Conservation (phyloP, 1,140 invertebrate species). For the Rhizoglyphus robini region DNA sequence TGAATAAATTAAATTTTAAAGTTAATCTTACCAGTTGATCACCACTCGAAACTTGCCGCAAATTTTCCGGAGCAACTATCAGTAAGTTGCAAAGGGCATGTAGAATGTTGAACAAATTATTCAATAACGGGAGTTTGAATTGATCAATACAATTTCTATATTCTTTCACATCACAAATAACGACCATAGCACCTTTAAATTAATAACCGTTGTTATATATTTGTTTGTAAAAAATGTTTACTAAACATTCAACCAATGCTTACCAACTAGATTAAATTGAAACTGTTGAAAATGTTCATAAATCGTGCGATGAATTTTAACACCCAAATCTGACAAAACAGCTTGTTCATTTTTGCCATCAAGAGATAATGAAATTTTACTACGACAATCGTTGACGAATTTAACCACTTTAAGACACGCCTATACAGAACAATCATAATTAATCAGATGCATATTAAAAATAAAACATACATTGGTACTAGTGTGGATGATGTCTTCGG, state of each 20-base stretch:
- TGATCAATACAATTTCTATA: constrained; percentile 63
- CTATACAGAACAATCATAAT: constrained; percentile 36
- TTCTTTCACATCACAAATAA: constrained; percentile 95
- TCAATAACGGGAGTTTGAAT: constrained; percentile 58
- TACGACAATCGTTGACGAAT: constrained; percentile 60
- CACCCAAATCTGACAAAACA: constrained; percentile 73
- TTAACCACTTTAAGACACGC: constrained; percentile 75
- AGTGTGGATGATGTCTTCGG: constrained; percentile 37
- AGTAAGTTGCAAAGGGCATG: constrained; percentile 90
- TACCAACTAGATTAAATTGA: constrained; percentile 85
- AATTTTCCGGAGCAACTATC: constrained; percentile 86
- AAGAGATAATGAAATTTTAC: constrained; percentile 63
- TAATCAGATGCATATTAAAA: constrained; percentile 18
- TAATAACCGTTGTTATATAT: too few relatives aligned
- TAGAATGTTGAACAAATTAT: constrained; percentile 77
- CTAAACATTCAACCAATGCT: constrained; percentile 16
- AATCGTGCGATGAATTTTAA: constrained; percentile 78
- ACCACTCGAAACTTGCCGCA: constrained; percentile 83
- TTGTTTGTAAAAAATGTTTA: constrained; percentile 3
- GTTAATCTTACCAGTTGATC: constrained; percentile 65
- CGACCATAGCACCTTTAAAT: constrained; percentile 72
- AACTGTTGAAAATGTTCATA: constrained; percentile 89
- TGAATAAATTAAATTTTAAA: constrained; percentile 1
- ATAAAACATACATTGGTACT: constrained; percentile 32
- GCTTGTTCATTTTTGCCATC: constrained; percentile 85